phyloP scores from a whole-genome alignment of 2,888 invertebrate species.

The Drosophila rellima region DNA sequence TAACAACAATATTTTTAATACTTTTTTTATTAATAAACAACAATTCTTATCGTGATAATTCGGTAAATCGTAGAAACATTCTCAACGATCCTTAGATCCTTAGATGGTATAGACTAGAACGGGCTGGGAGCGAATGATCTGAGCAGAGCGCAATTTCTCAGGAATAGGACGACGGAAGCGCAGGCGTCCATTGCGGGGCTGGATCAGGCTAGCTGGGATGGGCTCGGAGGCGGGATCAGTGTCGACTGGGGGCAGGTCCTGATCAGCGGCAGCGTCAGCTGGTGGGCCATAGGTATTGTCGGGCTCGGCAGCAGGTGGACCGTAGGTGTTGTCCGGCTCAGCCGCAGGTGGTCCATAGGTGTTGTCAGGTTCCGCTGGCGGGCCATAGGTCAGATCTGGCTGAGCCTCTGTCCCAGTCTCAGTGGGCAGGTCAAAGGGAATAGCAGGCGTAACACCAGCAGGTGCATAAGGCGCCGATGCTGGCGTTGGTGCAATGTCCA shows the following conservation, averaged over 20 bases:
- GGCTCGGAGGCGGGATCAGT: conserved; percentile 56
- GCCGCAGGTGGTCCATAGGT: conserved; percentile 63
- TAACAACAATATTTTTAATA: conserved; percentile 33
- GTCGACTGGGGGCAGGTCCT: conserved; percentile 43
- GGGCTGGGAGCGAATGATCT: conserved; percentile 74
- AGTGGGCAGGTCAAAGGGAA: conserved; percentile 78
- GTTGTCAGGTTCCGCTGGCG: conserved; percentile 50
- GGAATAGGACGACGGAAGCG: conserved; percentile 60
- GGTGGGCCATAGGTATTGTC: conserved; percentile 77
- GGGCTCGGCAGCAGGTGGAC: conserved; percentile 60
- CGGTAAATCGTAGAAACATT: conserved; percentile 37
- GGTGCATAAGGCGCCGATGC: conserved; percentile 75
- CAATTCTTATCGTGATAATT: conserved; percentile 24
- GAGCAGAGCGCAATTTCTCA: conserved; percentile 62
- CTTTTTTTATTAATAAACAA: conserved; percentile 35
- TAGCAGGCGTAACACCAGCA: conserved; percentile 78
- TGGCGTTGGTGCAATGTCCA: conserved; percentile 49
- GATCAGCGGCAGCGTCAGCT: conserved; percentile 45
- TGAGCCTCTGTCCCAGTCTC: conserved; percentile 75
- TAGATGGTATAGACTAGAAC: conserved; percentile 75
- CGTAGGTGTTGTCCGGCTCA: conserved; percentile 70
- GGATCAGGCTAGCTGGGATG: conserved; percentile 69
- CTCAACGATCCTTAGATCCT: not conserved
- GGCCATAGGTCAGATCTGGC: conserved; percentile 75
- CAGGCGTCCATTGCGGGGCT: conserved; percentile 62